Evolutionary conservation across 2,797 vertebrate species (phyloP).

Genomic region (Brachyalestes nurse): DNA sequence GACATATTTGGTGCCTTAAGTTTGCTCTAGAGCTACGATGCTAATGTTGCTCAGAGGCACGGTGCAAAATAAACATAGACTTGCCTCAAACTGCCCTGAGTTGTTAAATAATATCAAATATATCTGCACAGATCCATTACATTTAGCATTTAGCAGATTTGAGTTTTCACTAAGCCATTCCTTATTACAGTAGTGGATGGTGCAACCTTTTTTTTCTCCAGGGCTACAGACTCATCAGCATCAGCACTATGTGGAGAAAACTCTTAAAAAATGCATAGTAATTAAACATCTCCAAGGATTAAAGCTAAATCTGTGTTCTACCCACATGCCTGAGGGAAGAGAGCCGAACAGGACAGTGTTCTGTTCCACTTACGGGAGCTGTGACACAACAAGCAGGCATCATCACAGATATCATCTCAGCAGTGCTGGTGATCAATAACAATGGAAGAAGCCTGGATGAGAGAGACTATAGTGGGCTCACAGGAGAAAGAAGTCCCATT

Average conservation of each 20-base stretch:
- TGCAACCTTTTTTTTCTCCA: not conserved
- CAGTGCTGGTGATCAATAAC: not conserved
- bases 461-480: not conserved
- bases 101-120: not conserved
- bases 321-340: not conserved
- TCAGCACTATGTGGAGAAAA: not conserved
- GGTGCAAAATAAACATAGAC: no score
- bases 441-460: not conserved
- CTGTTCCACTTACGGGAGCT: not conserved
- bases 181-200: not conserved
- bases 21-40: not conserved
- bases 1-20: not conserved
- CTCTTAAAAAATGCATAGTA: not conserved
- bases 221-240: not conserved
- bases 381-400: not conserved
- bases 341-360: not conserved
- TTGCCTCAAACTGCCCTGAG: not conserved
- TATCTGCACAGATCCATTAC: no score
- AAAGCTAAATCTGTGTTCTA: slow-evolving; percentile 3
- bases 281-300: slow-evolving; percentile 5
- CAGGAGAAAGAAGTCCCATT: not conserved
- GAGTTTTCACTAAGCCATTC: not conserved
- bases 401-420: no score
- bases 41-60: not conserved
- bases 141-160: no score